Base-by-base conservation (phyloP, 1,140 invertebrate genomes). In the Hydropsyche tenuis region DNA sequence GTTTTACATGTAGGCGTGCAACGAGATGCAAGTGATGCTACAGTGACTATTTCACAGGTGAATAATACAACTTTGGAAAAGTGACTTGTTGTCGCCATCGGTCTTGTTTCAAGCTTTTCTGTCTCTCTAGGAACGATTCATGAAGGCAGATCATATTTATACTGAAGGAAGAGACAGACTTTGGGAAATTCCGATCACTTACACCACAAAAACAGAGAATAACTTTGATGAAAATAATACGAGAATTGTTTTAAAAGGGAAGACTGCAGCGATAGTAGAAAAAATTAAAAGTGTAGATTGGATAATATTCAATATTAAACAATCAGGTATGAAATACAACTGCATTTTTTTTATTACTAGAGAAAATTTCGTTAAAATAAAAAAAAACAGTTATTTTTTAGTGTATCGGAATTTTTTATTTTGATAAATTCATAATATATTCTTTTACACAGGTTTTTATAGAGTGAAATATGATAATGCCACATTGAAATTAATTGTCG, bases 231-330 rank as follows among this genome's bases (percentile, higher is more conserved):
- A 25, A 14, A 22, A 16, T 5, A 66, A 43, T 16, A 20, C 65
- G 6, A 27, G 6, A 48, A 4, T 68, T n/a, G 20, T 68, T 4
- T 45, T 68, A 1, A 46, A 48, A 14, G 6, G 18, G 45, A 68
- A 1, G 48, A 23, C 22, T 25, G 9, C 23, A 11, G 43, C 42
- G 30, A 6, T 65, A 11, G 1, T n/a, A 18, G 43, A 65, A 18
- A 6, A 68, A 22, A 48, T 68, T 23, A 23, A 48, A 1, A 11
- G 0, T 9, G 23, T 48, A 14, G 43, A 22, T 22, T 68, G 65
- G 65, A 48, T 68, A 25, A 27, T 68, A 6, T 48, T 68, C 23
- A 68, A 68, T 68, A 48, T 48, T 48, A 43, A 68, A 68, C 65
- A 68, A 68, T 23, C 45, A 11, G 65, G 65, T 66, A 46, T n/a